Evolutionary conservation across 2,888 invertebrate species (phyloP), one percentile per base, ranked within the genome.

Genomic region (Aporophyla nigra): DNA sequence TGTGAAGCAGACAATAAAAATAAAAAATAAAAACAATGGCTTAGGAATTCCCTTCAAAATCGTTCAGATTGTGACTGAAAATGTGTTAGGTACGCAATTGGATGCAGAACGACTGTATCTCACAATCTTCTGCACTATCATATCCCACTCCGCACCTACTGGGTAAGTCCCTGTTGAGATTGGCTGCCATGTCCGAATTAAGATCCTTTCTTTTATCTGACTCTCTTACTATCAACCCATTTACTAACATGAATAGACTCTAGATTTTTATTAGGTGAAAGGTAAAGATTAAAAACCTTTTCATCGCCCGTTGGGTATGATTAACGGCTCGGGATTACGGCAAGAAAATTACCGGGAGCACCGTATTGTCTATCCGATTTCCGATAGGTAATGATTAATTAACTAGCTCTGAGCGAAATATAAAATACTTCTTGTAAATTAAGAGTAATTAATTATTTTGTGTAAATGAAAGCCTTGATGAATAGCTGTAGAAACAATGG

Each of bases 371-470:
- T 51, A 70, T 49, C 21, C 51, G 12, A 69, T 43, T 40, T 14
- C n/a, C 56, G 19, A 12, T 10, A 46, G 12, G 24, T 56, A 72
- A 9, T 56, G 21, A 73, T 68, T 54, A 68, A 73, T 68, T 54
- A 68, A 33, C 49, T 70, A 19, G 19, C 58, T 73, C 33, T 21
- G 24, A 49, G 10, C 19, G 14, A 10, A 49, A 49, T 69, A 33
- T 68, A 69, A 16, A 68, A 54, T 14, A 67, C 7, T n/a, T 27
- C 0, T 51, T 46, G 19, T 58, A 24, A 19, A 63, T 63, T 9
- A n/a, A 51, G 21, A 27, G 1, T 54, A 21, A 54, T 54, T 53
- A 27, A 46, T 54, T 27, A 46, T 5, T 54, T 33, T 54, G 0
- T 43, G 7, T 14, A 12, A 16, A 40, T 46, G 16, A 46, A 54